Evolutionary conservation across 1,140 invertebrate species (phyloP).

Genomic region (Propsilocerus akamusi): DNA sequence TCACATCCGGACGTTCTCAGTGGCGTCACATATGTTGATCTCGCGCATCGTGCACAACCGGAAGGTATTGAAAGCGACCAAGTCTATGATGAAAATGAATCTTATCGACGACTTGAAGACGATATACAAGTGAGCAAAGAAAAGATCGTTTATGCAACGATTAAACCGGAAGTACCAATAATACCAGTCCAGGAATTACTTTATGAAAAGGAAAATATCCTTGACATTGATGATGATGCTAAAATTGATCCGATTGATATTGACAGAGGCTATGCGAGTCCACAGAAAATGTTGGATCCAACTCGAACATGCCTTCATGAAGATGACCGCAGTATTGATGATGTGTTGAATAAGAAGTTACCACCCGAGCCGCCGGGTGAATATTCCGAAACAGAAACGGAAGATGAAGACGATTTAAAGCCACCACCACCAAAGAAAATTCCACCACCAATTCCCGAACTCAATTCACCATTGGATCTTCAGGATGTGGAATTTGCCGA

Average conservation of each 20-base stretch:
- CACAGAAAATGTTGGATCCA: background rate
- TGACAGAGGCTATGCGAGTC: background rate
- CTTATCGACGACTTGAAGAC: constrained; percentile 12
- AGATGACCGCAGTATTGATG: background rate
- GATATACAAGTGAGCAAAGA: constrained; percentile 11
- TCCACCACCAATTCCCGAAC: constrained; percentile 10
- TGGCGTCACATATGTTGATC: constrained; percentile 16
- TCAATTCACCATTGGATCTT: constrained; percentile 18
- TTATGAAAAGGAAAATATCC: background rate
- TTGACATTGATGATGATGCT: background rate
- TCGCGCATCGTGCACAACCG: constrained; percentile 23
- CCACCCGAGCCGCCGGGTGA: background rate
- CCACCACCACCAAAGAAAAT: constrained; percentile 3
- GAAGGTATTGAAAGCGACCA: constrained; percentile 22
- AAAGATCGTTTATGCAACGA: constrained; percentile 21
- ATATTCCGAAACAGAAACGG: background rate
- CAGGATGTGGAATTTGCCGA: constrained; percentile 31
- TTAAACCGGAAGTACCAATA: constrained; percentile 14
- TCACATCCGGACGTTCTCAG: background rate
- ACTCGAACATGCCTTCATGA: background rate
- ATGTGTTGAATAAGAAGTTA: background rate
- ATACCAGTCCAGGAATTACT: background rate
- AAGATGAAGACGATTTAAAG: background rate
- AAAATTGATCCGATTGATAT: background rate
- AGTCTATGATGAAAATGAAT: constrained; percentile 18